Evolutionary conservation across 2,888 invertebrate genomes (phyloP).

Genomic region (Tiliacea aurago): DNA sequence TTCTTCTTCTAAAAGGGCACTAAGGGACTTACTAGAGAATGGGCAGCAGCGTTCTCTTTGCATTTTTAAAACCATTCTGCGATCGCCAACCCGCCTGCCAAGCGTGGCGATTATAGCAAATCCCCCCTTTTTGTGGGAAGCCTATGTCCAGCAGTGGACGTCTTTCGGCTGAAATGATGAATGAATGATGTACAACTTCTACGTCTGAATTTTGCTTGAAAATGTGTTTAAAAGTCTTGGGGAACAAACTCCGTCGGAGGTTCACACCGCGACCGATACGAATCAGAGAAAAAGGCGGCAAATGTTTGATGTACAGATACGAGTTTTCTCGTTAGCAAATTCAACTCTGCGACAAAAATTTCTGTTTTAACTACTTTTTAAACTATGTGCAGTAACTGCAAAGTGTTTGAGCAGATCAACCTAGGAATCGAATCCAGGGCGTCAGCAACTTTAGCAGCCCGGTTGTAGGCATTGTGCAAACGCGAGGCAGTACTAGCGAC

Average conservation of each 20-base stretch:
- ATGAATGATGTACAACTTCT: constrained; percentile 2
- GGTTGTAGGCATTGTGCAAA: not conserved
- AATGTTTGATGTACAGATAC: constrained; percentile 17
- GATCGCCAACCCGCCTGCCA: too few species aligned
- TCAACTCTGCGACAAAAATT: not conserved
- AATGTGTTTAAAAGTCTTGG: constrained; percentile 3
- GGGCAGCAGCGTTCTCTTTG: too few species aligned
- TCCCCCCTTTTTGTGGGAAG: too few species aligned
- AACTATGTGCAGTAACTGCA: not conserved
- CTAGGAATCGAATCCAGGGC: not conserved
- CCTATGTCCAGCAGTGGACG: too few species aligned
- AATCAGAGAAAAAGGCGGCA: constrained; percentile 28
- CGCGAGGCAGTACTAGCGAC: not conserved
- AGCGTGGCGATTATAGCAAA: too few species aligned
- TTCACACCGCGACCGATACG: constrained; percentile 1
- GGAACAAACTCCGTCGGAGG: constrained; percentile 14
- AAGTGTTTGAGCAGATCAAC: not conserved
- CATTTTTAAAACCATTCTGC: too few species aligned
- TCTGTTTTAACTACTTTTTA: not conserved
- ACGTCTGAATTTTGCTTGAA: constrained; percentile 4
- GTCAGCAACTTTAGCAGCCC: not conserved
- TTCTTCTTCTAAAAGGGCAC: too few species aligned
- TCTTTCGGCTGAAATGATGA: too few species aligned
- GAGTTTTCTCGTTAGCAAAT: constrained; percentile 15
- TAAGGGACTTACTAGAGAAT: too few species aligned